phyloP scores from a whole-genome alignment of 2,113 vertebrate genomes.

The Dicerorhinus sumatrensis region DNA sequence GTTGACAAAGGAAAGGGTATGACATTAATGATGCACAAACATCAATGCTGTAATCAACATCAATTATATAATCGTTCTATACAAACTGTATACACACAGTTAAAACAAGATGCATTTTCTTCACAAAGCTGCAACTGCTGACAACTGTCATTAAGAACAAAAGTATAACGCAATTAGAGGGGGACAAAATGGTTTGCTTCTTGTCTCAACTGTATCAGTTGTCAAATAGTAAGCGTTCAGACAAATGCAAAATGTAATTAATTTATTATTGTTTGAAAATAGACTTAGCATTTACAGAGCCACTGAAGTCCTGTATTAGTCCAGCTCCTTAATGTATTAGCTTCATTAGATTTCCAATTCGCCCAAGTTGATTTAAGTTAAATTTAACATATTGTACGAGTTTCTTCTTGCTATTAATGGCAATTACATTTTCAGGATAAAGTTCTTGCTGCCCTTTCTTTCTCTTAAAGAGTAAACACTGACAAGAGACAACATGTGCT shows the following conservation, averaged over 20 bases:
- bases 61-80: conserved; percentile 63
- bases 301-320: neutral
- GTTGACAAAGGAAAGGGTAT: conserved; percentile 74
- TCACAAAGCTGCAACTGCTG: conserved; percentile 27
- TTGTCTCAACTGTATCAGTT: neutral
- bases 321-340: neutral
- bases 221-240: neutral
- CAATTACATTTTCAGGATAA: neutral
- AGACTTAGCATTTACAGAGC: neutral
- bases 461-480: neutral
- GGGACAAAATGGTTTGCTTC: conserved; percentile 40
- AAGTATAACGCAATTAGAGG: neutral
- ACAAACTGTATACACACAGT: conserved; percentile 29
- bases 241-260: conserved; percentile 39
- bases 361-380: neutral
- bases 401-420: conserved; percentile 4
- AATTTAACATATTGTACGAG: neutral
- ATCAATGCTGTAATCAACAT: conserved; percentile 64
- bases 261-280: conserved; percentile 53
- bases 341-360: conserved; percentile 43
- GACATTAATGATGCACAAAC: conserved; percentile 72
- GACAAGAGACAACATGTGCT: too few relatives aligned
- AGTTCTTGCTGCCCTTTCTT: neutral
- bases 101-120: conserved; percentile 58
- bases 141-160: conserved; percentile 17